Base-by-base conservation (phyloP, 2,888 invertebrate genomes). In the Meiosimyza decipiens region DNA sequence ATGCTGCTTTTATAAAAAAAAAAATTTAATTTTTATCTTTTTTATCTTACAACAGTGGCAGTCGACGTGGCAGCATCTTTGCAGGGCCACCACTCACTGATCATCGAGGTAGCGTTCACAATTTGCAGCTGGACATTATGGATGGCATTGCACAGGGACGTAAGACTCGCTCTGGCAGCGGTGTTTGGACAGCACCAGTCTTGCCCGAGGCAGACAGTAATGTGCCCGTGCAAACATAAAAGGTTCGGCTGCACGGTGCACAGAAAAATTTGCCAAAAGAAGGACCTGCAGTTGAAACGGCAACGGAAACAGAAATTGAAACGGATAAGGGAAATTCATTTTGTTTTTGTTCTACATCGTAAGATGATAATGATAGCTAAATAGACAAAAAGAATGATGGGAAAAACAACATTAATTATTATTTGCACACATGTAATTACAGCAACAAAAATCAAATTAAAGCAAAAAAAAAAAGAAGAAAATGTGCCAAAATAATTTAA, bases 111-210 rank as follows among this genome's bases (percentile, higher is more conserved):
- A 94, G 94, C 85, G 90, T 92, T 67, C 95, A 95, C 85, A 95
- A 95, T 83, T 89, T 95, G 51, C 94, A 95, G 83, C 88, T 95
- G 80, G 95, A 95, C 84, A 95, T 95, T 78, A 95, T 95, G 95
- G 95, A 95, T 82, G 94, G 95, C 79, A 95, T 95, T 79, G 93
- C 93, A 33, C 92, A 92, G 81, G 92, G 93, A 33, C 90, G 94
- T 74, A 95, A 95, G 89, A 90, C 93, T 6, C 84, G 86, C 71
- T 85, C 86, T 71, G 86, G 86, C 71, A 86, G 86, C 33, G 91
- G 94, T 72, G 91, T 95, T 89, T 94, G 94, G 83, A 90, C 94
- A 84, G 82, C 85, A 64, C 90, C 94, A 83, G 79, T 85, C 49
- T 77, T 86, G 71, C 81, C 83, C 74, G 86, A 85, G 78, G 79